Base-by-base conservation (phyloP, 2,888 invertebrate species). In the Chesias legatella region DNA sequence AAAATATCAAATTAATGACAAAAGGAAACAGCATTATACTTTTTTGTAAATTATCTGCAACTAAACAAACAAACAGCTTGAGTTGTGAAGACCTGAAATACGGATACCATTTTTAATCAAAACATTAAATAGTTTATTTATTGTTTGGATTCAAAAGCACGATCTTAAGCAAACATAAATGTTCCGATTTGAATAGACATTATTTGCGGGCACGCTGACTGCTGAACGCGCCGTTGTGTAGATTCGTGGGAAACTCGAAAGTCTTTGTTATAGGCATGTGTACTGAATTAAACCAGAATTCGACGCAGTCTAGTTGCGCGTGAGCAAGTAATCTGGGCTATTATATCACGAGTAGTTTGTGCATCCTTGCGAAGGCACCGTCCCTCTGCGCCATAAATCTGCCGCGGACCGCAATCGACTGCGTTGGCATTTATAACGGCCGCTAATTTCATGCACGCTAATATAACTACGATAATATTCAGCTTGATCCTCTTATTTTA, bases 341-440 rank as follows among this genome's bases (percentile, higher is more conserved):
- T 70, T 74, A 67, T 73, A 75, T 72, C 76, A 74, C 77, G 77
- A 84, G 66, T 78, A 76, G 77, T 79, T 75, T 75, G 76, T 79
- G 68, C 67, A 81, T 83, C 82, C 77, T 79, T 81, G 73, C 68
- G 47, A 57, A 59, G 58, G 58, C 60, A 60, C 62, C 56, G 55
- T 61, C 55, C 58, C 52, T 56, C 55, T 38, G 35, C 20, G 29
- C 39, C 51, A 66, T 71, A 72, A 69, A 73, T 67, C 64, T 60
- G 48, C 42, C 42, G 51, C 60, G 60, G 64, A 56, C 60, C 50
- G 61, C 63, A 58, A 68, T 63, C 60, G 57, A 65, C 56, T 56
- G 55, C 56, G 59, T 63, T 54, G 53, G 45, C 57, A 67, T 63
- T 66, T 67, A 64, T 62, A 63, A 59, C 52, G 36, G 53, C 33